Conservation (phyloP, 2,888 invertebrate species). For the Eupithecia tripunctaria region DNA sequence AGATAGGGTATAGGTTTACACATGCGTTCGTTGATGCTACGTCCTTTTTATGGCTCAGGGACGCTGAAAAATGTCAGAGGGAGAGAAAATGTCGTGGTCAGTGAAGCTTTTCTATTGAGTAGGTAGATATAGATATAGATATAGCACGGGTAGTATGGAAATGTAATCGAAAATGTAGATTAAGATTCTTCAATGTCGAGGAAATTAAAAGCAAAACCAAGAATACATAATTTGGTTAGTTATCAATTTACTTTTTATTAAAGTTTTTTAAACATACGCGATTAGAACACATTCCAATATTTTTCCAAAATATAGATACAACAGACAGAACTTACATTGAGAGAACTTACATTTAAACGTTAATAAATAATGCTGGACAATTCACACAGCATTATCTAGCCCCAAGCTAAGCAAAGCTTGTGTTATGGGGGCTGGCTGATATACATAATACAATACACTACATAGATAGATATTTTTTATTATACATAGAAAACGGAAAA, state of each 20-base stretch:
- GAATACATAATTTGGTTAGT: background rate
- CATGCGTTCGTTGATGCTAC: conserved; percentile 12
- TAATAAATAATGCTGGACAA: no score
- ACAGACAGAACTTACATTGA: no score
- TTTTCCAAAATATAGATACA: no score
- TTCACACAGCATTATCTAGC: no score
- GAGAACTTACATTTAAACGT: no score
- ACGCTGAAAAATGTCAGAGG: conserved; percentile 4
- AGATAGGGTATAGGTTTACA: conserved; percentile 53
- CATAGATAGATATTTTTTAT: no score
- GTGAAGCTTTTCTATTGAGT: background rate
- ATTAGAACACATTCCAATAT: no score
- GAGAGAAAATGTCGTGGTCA: background rate
- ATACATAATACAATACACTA: no score
- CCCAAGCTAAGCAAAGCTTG: no score
- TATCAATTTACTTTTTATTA: background rate
- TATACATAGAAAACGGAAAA: no score
- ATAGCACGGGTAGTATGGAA: background rate
- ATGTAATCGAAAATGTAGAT: background rate
- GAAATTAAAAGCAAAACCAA: background rate
- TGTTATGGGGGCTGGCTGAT: no score
- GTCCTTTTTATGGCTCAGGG: conserved; percentile 15
- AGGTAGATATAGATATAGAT: background rate
- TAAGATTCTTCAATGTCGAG: background rate
- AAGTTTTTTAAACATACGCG: no score